phyloP scores from a whole-genome alignment of 2,888 invertebrate species.

The Acanthosoma haemorrhoidale region DNA sequence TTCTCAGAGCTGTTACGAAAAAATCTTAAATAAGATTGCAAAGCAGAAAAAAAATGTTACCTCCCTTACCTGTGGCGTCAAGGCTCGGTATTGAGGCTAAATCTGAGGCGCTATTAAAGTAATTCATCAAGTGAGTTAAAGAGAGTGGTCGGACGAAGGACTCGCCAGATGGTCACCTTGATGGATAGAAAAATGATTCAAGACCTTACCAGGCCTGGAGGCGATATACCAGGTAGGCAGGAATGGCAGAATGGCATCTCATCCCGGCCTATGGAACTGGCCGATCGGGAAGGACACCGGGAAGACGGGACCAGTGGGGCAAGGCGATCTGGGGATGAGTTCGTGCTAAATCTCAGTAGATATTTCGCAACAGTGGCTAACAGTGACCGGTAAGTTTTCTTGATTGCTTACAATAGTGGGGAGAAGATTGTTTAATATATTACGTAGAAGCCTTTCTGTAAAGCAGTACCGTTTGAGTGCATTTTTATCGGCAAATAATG shows the following conservation, averaged over 20 bases:
- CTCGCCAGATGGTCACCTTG: conserved; percentile 11
- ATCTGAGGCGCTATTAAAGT: not conserved
- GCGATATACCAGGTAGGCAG: not conserved
- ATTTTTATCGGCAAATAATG: no score
- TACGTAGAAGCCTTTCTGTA: no score
- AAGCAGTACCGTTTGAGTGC: no score
- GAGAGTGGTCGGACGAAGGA: not conserved
- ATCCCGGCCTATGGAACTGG: not conserved
- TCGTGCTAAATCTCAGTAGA: no score
- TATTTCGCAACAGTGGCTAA: no score
- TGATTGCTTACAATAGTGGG: no score
- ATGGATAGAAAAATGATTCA: conserved; percentile 8
- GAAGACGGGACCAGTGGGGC: not conserved
- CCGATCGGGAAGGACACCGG: not conserved
- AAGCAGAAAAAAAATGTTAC: not conserved
- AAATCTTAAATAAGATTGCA: not conserved
- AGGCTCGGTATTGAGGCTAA: not conserved
- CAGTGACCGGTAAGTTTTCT: no score
- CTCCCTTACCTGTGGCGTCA: not conserved
- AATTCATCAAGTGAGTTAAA: not conserved
- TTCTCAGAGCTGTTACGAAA: no score
- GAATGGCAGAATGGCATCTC: not conserved
- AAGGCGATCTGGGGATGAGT: not conserved
- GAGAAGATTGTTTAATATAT: no score
- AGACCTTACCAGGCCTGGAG: not conserved